These are phyloP conservation scores for Nebria brevicollis DNA, from an alignment of 2,888 invertebrate species.

Conservation along the genomic window DNA sequence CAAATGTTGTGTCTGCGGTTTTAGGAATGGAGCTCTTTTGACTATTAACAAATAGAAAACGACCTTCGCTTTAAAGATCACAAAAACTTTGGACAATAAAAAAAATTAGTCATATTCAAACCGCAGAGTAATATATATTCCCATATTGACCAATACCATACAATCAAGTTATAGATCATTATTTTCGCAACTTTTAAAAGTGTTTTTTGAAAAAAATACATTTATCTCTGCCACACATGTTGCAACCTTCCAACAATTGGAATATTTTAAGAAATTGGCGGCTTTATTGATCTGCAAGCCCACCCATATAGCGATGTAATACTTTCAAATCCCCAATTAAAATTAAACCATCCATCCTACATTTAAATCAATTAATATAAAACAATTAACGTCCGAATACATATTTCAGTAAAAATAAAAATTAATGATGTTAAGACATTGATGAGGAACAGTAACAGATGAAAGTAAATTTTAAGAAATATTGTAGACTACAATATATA, in stretches of 20 bases:
- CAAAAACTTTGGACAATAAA: not conserved
- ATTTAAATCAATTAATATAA: no score
- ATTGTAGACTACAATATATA: no score
- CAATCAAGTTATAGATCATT: not conserved
- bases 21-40: not conserved
- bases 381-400: no score
- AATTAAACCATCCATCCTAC: no score
- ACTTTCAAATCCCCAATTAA: no score
- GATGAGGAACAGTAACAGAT: no score
- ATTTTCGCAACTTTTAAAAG: no score
- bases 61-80: not conserved
- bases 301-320: no score
- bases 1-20: not conserved
- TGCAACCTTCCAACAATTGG: not conserved
- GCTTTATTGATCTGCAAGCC: not conserved
- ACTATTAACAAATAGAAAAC: not conserved
- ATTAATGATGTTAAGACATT: no score
- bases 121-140: not conserved
- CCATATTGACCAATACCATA: not conserved
- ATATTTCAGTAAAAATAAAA: no score
- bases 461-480: no score
- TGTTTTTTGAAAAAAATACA: not conserved
- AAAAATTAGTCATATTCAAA: not conserved
- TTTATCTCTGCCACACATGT: not conserved
- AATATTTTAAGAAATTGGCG: not conserved